Conservation (phyloP, 2,888 invertebrate species). For the Gandaritis pyraliata region DNA sequence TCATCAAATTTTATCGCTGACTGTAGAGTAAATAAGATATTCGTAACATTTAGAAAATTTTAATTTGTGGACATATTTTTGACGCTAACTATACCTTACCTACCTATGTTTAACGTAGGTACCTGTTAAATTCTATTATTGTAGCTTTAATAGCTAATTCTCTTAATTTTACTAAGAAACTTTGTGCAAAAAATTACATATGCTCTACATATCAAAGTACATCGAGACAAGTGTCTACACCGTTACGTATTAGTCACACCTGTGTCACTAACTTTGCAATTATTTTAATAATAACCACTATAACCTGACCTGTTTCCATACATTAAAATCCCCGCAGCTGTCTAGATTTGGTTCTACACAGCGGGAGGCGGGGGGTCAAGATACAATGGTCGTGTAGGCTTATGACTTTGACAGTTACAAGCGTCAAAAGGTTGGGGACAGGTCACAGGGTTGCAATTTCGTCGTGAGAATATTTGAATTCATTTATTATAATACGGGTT, state of each 20-base stretch:
- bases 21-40: too few species aligned
- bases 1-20: too few species aligned
- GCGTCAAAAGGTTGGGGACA: constrained; percentile 66
- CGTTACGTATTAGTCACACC: constrained; percentile 71
- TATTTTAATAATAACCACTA: constrained; percentile 57
- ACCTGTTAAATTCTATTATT: too few species aligned
- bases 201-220: constrained; percentile 34
- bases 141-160: too few species aligned
- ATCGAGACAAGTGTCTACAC: constrained; percentile 54
- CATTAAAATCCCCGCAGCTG: constrained; percentile 23
- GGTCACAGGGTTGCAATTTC: constrained; percentile 71
- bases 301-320: constrained; percentile 44
- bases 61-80: too few species aligned
- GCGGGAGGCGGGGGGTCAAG: constrained; percentile 42
- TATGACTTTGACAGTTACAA: constrained; percentile 74
- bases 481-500: constrained; percentile 44
- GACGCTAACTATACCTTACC: too few species aligned
- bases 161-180: too few species aligned
- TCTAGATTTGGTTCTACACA: constrained; percentile 18
- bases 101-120: too few species aligned
- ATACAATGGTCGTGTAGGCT: constrained; percentile 50
- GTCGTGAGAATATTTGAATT: constrained; percentile 70
- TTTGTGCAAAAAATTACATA: background rate
- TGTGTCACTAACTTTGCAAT: constrained; percentile 69
- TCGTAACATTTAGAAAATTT: too few species aligned